Evolutionary conservation across 2,888 invertebrate genomes (phyloP), one percentile per base, ranked within the genome.

Genomic region (Oscheius sp.): DNA sequence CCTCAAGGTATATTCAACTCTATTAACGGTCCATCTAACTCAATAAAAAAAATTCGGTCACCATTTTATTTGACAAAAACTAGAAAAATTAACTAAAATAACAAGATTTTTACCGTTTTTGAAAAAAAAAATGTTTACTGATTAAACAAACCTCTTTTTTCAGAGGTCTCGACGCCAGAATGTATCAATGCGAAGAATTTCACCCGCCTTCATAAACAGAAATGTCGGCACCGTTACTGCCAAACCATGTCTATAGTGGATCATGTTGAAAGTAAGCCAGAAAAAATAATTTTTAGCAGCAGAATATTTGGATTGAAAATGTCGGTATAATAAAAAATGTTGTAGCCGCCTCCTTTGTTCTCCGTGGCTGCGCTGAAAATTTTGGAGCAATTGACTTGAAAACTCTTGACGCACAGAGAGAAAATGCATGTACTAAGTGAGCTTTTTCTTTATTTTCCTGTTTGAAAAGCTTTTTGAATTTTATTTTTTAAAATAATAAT

Each of bases 291-390:
- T 45, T 6, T 45, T 14, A 14, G 14, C 36, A 14, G 8, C 45
- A 17, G 6, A 8, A 17, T 9, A 8, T 24, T 24, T 26, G 20
- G 26, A 49, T 8, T 24, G 26, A 17, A 49, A 17, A 24, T 24
- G 26, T 17, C 26, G 5, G 5, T 5, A n/a, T 24, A 49, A 9
- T 20, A n/a, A 45, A 6, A 45, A 17, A 9, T n/a, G 5, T 61
- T 71, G 28, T 50, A 74, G 75, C 74, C 1, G 63, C 75, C 20
- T 71, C 74, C 1, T 82, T 83, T 67, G 81, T 82, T 17, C 72
- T 83, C 24, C 80, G 83, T 14, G 83, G 83, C 8, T 83, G 83
- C 54, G 83, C 83, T 0, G 83, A 83, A 66, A 71, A 77, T 32
- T 81, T 83, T 41, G 83, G 82, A 8, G 83, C 83, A 1, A 75